Conservation (phyloP, 1,140 invertebrate species). For the Tenebrio molitor region DNA sequence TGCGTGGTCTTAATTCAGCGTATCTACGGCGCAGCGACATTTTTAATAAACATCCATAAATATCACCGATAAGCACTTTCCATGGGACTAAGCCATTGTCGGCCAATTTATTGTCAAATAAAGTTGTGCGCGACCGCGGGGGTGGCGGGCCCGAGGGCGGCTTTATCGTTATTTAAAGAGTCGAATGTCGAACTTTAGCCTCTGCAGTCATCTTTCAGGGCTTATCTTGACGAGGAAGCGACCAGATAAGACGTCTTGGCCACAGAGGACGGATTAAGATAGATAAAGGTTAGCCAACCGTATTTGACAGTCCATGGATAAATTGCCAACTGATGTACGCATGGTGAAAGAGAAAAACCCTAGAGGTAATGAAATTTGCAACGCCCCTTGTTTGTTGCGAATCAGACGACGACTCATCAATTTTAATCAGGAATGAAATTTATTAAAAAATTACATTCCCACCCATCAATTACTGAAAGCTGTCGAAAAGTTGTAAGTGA, state of each 20-base stretch:
- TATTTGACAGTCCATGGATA: slow-evolving; percentile 56
- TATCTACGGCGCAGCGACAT: too few relatives aligned
- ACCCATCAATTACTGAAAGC: slow-evolving; percentile 38
- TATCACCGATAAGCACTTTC: slow-evolving; percentile 26
- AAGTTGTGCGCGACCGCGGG: slow-evolving; percentile 2
- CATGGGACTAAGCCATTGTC: slow-evolving; percentile 27
- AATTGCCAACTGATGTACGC: slow-evolving; percentile 47
- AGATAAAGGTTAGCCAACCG: slow-evolving; percentile 57
- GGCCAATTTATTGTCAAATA: slow-evolving; percentile 40
- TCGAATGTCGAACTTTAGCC: slow-evolving; percentile 53
- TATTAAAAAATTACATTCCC: slow-evolving; percentile 33
- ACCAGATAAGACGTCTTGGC: slow-evolving; percentile 53
- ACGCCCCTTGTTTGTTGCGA: slow-evolving; percentile 2
- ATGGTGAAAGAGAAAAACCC: slow-evolving; percentile 5
- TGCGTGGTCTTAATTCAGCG: too few relatives aligned
- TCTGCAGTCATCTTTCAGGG: slow-evolving; percentile 56
- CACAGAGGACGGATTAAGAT: slow-evolving; percentile 55
- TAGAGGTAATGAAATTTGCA: slow-evolving; percentile 14
- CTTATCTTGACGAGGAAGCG: slow-evolving; percentile 52
- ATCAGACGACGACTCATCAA: slow-evolving; percentile 16
- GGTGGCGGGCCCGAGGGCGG: slow-evolving; percentile 7
- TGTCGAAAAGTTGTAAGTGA: slow-evolving; percentile 24
- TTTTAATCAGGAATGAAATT: slow-evolving; percentile 38
- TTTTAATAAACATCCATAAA: slow-evolving; percentile 32
- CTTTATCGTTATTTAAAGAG: slow-evolving; percentile 57